Conservation (phyloP, 1,140 invertebrate genomes). For the Drosophila leontia region DNA sequence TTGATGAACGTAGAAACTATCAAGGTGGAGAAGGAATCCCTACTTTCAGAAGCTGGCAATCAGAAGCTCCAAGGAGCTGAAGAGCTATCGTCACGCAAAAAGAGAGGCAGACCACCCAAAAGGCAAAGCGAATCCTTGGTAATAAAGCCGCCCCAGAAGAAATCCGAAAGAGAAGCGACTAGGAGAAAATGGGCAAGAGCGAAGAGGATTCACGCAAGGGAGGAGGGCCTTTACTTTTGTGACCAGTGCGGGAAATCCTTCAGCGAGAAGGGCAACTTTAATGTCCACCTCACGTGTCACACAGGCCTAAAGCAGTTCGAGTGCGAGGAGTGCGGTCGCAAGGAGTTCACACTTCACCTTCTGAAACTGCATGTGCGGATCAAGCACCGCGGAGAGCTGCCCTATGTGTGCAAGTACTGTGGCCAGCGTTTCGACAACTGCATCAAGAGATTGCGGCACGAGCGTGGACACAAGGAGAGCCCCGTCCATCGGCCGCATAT, state of each 20-base stretch:
- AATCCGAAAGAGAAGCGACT: neutral
- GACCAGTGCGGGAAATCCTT: slow-evolving; percentile 53
- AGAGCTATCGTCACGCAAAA: neutral
- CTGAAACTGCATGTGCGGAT: slow-evolving; percentile 49
- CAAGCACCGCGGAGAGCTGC: slow-evolving; percentile 48
- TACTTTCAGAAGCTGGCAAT: neutral
- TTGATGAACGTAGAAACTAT: slow-evolving; percentile 1
- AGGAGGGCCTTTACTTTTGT: slow-evolving; percentile 25
- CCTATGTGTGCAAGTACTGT: slow-evolving; percentile 57
- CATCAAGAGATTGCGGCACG: slow-evolving; percentile 43
- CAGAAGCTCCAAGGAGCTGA: neutral
- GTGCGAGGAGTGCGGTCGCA: slow-evolving; percentile 54
- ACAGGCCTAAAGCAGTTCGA: slow-evolving; percentile 38
- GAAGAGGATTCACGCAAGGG: neutral
- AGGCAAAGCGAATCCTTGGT: neutral
- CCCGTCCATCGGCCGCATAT: neutral
- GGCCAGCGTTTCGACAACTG: slow-evolving; percentile 49
- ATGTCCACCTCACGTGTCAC: slow-evolving; percentile 48
- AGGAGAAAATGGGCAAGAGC: neutral
- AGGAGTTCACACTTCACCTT: slow-evolving; percentile 50
- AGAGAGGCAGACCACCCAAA: neutral
- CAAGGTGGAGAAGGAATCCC: slow-evolving; percentile 4
- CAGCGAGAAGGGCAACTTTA: slow-evolving; percentile 54
- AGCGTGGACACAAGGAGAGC: slow-evolving; percentile 38
- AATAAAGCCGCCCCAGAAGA: too few relatives aligned